Conservation (phyloP, 1,140 invertebrate species). For the Drosophila melanica region DNA sequence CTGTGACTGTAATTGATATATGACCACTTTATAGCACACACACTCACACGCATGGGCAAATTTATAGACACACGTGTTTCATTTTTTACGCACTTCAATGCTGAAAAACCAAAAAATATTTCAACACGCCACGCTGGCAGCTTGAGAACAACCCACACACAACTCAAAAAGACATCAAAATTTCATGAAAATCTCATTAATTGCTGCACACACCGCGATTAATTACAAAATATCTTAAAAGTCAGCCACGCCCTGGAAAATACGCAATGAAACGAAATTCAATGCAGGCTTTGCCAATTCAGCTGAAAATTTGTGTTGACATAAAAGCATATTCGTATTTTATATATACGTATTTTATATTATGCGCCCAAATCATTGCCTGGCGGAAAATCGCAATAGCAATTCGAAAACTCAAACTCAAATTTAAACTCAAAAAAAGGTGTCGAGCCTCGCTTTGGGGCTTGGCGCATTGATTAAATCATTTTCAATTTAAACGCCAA, state of each 20-base stretch:
- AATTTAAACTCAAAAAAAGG: slow-evolving; percentile 29
- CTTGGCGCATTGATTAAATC: slow-evolving; percentile 60
- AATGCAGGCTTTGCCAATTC: slow-evolving; percentile 12
- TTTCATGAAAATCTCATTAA: slow-evolving; percentile 74
- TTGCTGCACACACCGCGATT: slow-evolving; percentile 71
- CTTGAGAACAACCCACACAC: slow-evolving; percentile 54
- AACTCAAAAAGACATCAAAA: slow-evolving; percentile 64
- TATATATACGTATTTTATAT: slow-evolving; percentile 2
- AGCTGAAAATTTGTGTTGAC: slow-evolving; percentile 63
- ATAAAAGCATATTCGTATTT: slow-evolving; percentile 48
- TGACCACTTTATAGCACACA: slow-evolving; percentile 39
- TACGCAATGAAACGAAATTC: slow-evolving; percentile 53
- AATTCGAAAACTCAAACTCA: slow-evolving; percentile 8
- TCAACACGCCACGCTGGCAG: neutral
- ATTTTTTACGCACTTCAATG: slow-evolving; percentile 71
- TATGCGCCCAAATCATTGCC: slow-evolving; percentile 10
- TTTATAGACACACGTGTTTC: slow-evolving; percentile 60
- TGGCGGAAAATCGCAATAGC: slow-evolving; percentile 30
- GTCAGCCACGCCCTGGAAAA: slow-evolving; percentile 62
- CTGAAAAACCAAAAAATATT: slow-evolving; percentile 23
- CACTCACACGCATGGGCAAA: slow-evolving; percentile 14
- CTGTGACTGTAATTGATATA: slow-evolving; percentile 79
- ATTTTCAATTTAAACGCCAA: slow-evolving; percentile 42
- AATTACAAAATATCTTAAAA: slow-evolving; percentile 59
- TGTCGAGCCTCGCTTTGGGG: slow-evolving; percentile 41